Conservation (phyloP, 2,113 vertebrate genomes). For the Sterna hirundo region DNA sequence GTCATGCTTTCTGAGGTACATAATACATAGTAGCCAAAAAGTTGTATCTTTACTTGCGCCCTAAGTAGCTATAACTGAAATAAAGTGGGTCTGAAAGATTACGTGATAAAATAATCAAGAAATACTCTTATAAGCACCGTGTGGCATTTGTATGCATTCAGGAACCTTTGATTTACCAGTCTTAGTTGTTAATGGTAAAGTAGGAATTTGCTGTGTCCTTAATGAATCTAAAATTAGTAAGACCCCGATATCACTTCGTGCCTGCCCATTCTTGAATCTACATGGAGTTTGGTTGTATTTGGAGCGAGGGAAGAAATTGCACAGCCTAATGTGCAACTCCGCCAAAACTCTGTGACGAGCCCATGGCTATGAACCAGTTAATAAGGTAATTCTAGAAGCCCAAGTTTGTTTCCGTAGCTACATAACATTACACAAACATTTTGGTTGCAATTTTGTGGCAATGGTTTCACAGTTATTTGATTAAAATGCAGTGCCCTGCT, state of each 20-base stretch:
- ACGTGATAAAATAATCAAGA: neutral
- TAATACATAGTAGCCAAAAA: neutral
- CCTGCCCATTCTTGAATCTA: neutral
- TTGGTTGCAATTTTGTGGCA: slow-evolving; percentile 73
- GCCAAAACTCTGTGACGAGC: neutral
- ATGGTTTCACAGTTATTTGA: slow-evolving; percentile 75
- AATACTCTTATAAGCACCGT: neutral
- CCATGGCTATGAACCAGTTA: slow-evolving; percentile 54
- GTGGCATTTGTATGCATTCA: neutral
- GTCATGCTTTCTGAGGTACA: neutral
- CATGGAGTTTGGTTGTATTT: neutral
- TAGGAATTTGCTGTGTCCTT: neutral
- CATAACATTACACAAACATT: slow-evolving; percentile 81
- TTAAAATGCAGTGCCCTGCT: slow-evolving; percentile 61
- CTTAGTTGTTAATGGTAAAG: neutral
- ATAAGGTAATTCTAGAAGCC: slow-evolving; percentile 76
- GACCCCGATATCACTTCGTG: neutral
- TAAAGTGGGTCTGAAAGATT: neutral
- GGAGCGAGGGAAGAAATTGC: neutral
- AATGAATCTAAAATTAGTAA: neutral
- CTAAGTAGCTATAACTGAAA: neutral
- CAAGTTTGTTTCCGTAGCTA: slow-evolving; percentile 80
- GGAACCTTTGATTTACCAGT: neutral
- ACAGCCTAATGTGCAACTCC: neutral
- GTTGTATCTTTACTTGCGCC: neutral